Base-by-base conservation (phyloP, 2,888 invertebrate species). In the Belgica antarctica region DNA sequence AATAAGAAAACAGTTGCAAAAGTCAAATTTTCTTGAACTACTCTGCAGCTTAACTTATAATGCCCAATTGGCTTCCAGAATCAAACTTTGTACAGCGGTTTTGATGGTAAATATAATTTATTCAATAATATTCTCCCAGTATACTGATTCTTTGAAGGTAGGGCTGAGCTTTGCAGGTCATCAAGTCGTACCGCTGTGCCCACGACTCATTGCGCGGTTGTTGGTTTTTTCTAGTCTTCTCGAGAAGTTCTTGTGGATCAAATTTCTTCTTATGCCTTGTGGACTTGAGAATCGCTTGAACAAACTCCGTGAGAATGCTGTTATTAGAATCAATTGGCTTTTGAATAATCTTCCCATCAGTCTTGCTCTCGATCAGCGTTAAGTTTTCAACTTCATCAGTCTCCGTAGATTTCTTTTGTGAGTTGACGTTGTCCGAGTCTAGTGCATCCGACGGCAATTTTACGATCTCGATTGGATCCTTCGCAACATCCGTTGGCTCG, bases 91-190 rank as follows among this genome's bases (percentile, higher is more conserved):
- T n/a, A n/a, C n/a, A n/a, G n/a, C n/a, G n/a, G n/a, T n/a, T n/a
- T n/a, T n/a, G n/a, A n/a, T n/a, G n/a, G n/a, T n/a, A n/a, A n/a
- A n/a, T n/a, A 31, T 62, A 62, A 52, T 27, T 59, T 69, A 28
- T 46, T 68, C 52, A 41, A 41, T 71, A 73, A 81, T 92, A 89
- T 82, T 93, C 92, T 0, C 93, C 92, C 72, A 89, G 85, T 73
- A 92, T 82, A 15, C 90, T 89, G 77, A 92, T 83, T 75, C 89
- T 84, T 78, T 89, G 89, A 72, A 90, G 79, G 78, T 91, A 93
- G 15, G 90, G 88, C 71, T 91, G 92, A 1, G 91, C 89, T 65
- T 87, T 87, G 74, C 95, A 94, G 61, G 88, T 85, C 70, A 95
- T 81, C 12, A 89, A 76, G 72, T 89, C 85, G 78, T 87, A 90